Conservation (phyloP, 2,797 vertebrate genomes). For the Moxostoma hubbsi region DNA sequence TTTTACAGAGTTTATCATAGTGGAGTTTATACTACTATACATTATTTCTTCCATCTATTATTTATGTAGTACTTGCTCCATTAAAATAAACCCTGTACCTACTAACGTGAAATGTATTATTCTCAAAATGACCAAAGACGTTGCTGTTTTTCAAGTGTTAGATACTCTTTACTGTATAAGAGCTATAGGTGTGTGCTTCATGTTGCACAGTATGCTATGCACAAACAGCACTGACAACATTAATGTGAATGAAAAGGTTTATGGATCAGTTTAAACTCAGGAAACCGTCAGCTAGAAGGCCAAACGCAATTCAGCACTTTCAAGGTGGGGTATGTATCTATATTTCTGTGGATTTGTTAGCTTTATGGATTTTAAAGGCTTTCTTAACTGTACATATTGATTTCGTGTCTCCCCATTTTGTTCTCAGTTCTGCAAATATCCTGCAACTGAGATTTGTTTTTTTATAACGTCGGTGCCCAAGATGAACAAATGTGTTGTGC, state of each 20-base stretch:
- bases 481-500: slow-evolving; percentile 49
- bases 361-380: neutral
- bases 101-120: neutral
- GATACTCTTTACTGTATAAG: neutral
- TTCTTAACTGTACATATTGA: slow-evolving; percentile 42
- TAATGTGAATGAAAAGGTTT: slow-evolving; percentile 42
- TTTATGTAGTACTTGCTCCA: neutral
- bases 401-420: slow-evolving; percentile 23
- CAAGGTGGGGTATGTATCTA: slow-evolving; percentile 1
- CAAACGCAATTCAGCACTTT: slow-evolving; percentile 55
- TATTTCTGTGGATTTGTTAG: slow-evolving; percentile 13
- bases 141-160: neutral
- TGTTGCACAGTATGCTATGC: neutral
- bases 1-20: slow-evolving; percentile 8
- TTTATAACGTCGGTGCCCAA: slow-evolving; percentile 34
- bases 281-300: slow-evolving; percentile 43
- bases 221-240: slow-evolving; percentile 22
- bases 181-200: neutral
- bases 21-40: slow-evolving; percentile 55
- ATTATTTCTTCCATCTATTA: neutral
- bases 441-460: slow-evolving; percentile 15
- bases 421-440: slow-evolving; percentile 23
- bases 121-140: slow-evolving; percentile 21
- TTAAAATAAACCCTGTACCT: neutral
- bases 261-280: slow-evolving; percentile 53